Conservation (phyloP, 2,113 vertebrate species). For the Oncorhynchus tshawytscha region DNA sequence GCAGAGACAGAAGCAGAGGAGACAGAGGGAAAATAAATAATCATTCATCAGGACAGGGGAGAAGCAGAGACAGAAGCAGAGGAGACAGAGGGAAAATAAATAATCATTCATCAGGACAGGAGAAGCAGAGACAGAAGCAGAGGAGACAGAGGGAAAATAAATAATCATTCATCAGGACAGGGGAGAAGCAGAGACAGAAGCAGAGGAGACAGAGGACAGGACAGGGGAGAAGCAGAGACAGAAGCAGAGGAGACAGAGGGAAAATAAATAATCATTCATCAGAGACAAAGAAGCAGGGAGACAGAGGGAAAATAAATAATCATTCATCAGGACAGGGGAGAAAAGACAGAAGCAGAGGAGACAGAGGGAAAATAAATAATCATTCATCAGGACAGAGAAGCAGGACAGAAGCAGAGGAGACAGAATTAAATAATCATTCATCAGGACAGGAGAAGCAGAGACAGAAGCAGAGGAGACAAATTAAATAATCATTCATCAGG, state of each 20-base stretch:
- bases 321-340: slow-evolving; percentile 26
- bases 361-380: slow-evolving; percentile 19
- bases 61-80: too few species aligned
- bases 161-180: slow-evolving; percentile 25
- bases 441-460: slow-evolving; percentile 20
- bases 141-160: slow-evolving; percentile 19
- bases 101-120: slow-evolving; percentile 25
- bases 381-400: slow-evolving; percentile 25
- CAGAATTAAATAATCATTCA: slow-evolving; percentile 27
- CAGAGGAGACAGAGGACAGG: too few species aligned
- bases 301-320: slow-evolving; percentile 19
- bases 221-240: slow-evolving; percentile 7
- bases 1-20: too few species aligned
- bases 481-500: slow-evolving; percentile 30
- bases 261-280: slow-evolving; percentile 28
- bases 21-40: slow-evolving; percentile 20
- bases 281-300: slow-evolving; percentile 15
- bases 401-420: slow-evolving; percentile 15
- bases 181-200: too few species aligned
- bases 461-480: slow-evolving; percentile 16
- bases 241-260: too few species aligned
- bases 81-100: slow-evolving; percentile 25
- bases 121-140: too few species aligned
- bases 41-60: slow-evolving; percentile 26
- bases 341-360: too few species aligned